Conservation (phyloP, 1,140 invertebrate species). For the Bombus difficillimus region DNA sequence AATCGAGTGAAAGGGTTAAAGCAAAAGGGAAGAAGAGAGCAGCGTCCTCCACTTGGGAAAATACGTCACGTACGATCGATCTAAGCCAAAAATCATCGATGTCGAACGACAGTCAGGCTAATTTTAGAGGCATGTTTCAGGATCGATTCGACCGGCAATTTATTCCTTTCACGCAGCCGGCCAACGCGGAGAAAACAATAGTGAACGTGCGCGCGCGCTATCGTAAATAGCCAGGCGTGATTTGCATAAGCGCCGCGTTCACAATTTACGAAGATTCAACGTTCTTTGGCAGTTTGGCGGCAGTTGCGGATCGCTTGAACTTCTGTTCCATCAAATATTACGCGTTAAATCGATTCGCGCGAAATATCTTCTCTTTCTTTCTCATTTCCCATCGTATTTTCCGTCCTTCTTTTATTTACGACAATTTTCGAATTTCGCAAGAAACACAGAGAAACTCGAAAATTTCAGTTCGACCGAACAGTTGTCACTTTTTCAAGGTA, state of each 20-base stretch:
- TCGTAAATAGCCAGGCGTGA: slow-evolving; percentile 32
- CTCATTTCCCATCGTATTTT: no score
- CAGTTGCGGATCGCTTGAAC: no score
- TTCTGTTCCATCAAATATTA: neutral
- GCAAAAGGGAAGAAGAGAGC: neutral
- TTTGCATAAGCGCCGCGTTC: slow-evolving; percentile 16
- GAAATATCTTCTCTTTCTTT: no score
- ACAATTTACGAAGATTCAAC: slow-evolving; percentile 1
- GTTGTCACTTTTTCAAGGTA: no score
- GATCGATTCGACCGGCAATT: slow-evolving; percentile 21
- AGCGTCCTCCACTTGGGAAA: neutral
- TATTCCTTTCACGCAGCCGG: slow-evolving; percentile 24
- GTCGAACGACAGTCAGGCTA: neutral
- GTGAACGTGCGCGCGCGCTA: slow-evolving; percentile 21
- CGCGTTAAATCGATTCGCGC: no score
- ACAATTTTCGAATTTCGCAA: no score
- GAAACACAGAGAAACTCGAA: no score
- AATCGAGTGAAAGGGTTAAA: neutral
- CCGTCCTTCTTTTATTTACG: fast-evolving
- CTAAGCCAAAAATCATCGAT: slow-evolving; percentile 10
- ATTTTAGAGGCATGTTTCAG: slow-evolving; percentile 20
- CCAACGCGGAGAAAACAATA: slow-evolving; percentile 16
- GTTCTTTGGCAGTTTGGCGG: neutral
- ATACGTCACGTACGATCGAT: slow-evolving; percentile 17
- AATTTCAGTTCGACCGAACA: no score